Conservation (phyloP, 2,797 vertebrate genomes). For the Cyprinella venusta region DNA sequence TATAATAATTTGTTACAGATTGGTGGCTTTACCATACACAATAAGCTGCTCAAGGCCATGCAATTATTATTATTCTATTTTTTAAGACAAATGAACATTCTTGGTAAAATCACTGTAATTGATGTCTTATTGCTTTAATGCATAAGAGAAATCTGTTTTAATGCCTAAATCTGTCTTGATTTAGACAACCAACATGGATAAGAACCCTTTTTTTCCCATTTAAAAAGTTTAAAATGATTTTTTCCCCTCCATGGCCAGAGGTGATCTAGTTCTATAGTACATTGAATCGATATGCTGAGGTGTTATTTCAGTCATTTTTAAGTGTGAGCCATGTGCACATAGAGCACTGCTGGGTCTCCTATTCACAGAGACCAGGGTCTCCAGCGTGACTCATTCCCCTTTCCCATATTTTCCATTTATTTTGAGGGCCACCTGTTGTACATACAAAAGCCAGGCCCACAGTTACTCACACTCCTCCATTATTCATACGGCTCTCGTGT, state of each 20-base stretch:
- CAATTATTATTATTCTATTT: background rate
- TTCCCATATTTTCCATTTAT: conserved; percentile 38
- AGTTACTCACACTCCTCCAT: conserved; percentile 38
- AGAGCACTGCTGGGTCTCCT: conserved; percentile 1
- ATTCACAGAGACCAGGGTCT: conserved; percentile 15
- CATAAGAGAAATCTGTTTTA: background rate
- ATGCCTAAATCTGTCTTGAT: background rate
- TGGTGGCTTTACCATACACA: background rate
- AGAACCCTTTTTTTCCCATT: background rate
- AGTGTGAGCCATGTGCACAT: conserved; percentile 1
- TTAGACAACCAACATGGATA: background rate
- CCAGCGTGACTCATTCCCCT: conserved; percentile 26
- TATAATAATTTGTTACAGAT: background rate
- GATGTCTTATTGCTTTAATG: background rate
- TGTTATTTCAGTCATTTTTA: conserved; percentile 30
- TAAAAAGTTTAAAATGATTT: background rate
- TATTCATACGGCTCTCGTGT: conserved; percentile 52
- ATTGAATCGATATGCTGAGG: conserved; percentile 31
- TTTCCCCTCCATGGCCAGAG: background rate
- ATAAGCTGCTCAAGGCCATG: background rate
- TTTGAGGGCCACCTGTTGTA: conserved; percentile 51
- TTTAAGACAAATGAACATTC: background rate
- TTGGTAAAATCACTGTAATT: background rate
- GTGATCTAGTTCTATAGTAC: background rate
- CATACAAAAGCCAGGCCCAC: conserved; percentile 15